These are phyloP conservation scores for Erythrocebus patas DNA, from an alignment of 2,113 vertebrate genomes.

Conservation along the genomic window DNA sequence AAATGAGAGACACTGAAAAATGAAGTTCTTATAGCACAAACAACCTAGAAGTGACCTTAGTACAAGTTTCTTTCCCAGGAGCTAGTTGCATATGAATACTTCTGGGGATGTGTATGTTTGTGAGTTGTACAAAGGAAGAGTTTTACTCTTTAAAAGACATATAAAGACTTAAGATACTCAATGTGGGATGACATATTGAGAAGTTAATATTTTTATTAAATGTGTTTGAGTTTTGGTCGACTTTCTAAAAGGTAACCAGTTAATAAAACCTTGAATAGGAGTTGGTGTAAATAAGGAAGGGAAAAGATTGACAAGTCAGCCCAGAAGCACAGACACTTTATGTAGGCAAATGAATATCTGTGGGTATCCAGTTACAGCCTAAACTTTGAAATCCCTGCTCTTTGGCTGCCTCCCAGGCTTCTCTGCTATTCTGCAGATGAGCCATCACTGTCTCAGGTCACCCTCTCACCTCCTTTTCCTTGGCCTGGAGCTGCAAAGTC, in stretches of 20 bases:
- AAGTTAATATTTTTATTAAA: constrained; percentile 69
- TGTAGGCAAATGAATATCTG: not conserved
- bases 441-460: not conserved
- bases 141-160: constrained; percentile 19
- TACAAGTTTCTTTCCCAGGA: not conserved
- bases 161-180: constrained; percentile 7
- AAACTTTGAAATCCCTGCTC: not conserved
- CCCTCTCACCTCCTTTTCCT: constrained; percentile 84
- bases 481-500: constrained; percentile 76
- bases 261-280: not conserved
- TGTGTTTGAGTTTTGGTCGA: constrained; percentile 23
- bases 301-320: not conserved
- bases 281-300: constrained; percentile 1
- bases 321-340: not conserved
- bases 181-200: not conserved
- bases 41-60: not conserved
- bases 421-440: not conserved
- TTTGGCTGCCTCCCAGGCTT: not conserved
- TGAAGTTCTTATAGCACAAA: not conserved
- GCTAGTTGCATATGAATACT: not conserved
- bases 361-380: not conserved
- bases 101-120: not conserved
- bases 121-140: not conserved
- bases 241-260: not conserved
- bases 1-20: not conserved